A percentile compares a stretch with the other conserved stretches of the same genome.
phyloP scores from a whole-genome alignment of 2,797 vertebrate genomes.

The Mormyrops attenuatus region DNA sequence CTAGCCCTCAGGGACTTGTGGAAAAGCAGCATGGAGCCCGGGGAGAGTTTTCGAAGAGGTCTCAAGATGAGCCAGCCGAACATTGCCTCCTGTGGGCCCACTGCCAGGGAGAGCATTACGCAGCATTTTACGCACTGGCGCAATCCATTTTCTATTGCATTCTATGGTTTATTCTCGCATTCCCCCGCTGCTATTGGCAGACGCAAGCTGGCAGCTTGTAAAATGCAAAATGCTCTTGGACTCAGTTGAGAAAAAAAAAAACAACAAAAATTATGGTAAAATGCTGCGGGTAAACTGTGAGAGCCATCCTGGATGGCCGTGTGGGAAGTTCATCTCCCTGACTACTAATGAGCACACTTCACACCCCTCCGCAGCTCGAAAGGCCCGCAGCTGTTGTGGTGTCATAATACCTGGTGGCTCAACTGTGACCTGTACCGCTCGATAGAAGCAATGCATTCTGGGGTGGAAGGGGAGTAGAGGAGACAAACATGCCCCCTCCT shows the following conservation, averaged over 20 bases:
- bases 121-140: neutral
- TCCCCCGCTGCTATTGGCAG: neutral
- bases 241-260: neutral
- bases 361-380: conserved; percentile 6
- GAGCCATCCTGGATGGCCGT: conserved; percentile 13
- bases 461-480: neutral
- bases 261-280: conserved; percentile 20
- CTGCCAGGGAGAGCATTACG: neutral
- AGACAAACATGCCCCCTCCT: neutral
- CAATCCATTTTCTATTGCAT: neutral
- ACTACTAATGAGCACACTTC: conserved; percentile 12
- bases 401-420: neutral
- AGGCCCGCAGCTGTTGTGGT: neutral
- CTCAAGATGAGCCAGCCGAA: neutral
- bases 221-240: conserved; percentile 8
- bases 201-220: neutral
- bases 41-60: no score
- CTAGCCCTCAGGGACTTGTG: neutral
- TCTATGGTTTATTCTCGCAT: neutral
- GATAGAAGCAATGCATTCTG: neutral
- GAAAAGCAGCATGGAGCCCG: neutral
- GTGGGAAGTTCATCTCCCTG: conserved; percentile 33
- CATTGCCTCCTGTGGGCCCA: neutral
- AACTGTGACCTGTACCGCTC: neutral
- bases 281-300: conserved; percentile 15